phyloP scores from a whole-genome alignment of 2,113 vertebrate genomes.

The Callaeas wilsoni region DNA sequence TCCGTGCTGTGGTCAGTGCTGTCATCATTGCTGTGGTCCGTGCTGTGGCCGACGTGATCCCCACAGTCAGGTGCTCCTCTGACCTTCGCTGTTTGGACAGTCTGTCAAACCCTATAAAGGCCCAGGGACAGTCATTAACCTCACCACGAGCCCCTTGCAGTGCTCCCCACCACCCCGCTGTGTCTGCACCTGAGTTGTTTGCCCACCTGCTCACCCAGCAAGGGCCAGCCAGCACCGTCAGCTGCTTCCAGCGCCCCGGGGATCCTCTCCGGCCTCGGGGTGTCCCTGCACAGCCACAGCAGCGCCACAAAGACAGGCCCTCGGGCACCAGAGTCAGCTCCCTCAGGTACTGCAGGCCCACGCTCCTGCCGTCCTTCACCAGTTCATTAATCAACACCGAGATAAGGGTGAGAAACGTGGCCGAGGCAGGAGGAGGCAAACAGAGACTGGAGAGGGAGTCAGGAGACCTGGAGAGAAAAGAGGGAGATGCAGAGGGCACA shows the following conservation, averaged over 20 bases:
- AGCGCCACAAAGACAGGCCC: not conserved
- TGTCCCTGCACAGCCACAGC: not conserved
- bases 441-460: not conserved
- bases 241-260: not conserved
- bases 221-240: not conserved
- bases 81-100: not conserved
- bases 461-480: not conserved
- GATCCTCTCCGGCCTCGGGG: not conserved
- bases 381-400: accelerated
- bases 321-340: not conserved
- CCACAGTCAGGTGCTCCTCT: not conserved
- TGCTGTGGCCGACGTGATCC: not conserved
- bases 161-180: not conserved
- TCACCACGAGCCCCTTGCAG: too few relatives aligned
- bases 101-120: not conserved
- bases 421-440: not conserved
- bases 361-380: not conserved
- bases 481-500: not conserved
- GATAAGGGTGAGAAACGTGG: accelerated
- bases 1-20: not conserved
- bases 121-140: accelerated
- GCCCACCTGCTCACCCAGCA: not conserved
- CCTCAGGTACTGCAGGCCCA: not conserved
- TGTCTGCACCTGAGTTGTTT: not conserved
- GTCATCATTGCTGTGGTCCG: too few relatives aligned